These are phyloP conservation scores for Pardalotus punctatus DNA, from an alignment of 2,113 vertebrate genomes.

Conservation along the genomic window DNA sequence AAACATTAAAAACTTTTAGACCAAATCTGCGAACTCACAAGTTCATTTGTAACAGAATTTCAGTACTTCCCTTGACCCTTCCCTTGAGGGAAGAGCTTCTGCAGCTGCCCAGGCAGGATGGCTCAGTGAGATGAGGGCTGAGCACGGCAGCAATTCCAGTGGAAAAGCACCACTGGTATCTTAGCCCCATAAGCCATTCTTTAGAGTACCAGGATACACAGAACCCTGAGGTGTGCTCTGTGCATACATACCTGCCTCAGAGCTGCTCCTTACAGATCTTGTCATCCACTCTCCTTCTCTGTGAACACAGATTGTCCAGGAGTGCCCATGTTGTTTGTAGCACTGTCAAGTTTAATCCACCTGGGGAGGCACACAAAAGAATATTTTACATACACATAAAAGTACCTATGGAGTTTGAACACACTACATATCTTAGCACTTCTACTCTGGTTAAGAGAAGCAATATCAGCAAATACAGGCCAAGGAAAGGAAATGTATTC, in stretches of 20 bases:
- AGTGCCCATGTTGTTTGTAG: background rate
- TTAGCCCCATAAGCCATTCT: background rate
- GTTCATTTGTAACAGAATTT: background rate
- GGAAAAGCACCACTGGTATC: background rate
- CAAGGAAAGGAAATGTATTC: background rate
- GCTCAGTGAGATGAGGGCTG: background rate
- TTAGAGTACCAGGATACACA: background rate
- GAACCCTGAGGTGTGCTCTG: background rate
- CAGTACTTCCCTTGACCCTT: background rate
- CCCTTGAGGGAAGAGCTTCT: background rate
- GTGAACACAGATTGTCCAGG: background rate
- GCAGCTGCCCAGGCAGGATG: background rate
- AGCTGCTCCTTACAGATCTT: background rate
- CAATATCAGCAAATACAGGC: background rate
- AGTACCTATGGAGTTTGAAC: background rate
- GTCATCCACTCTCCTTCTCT: background rate
- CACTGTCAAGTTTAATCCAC: background rate
- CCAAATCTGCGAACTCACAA: background rate
- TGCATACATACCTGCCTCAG: background rate
- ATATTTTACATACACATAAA: background rate
- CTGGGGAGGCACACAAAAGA: background rate
- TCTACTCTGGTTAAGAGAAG: background rate
- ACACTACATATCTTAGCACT: background rate
- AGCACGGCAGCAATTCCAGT: background rate
- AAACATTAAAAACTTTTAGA: background rate